These are phyloP conservation scores for Belgica antarctica DNA, from an alignment of 2,888 invertebrate species.

Conservation along the genomic window DNA sequence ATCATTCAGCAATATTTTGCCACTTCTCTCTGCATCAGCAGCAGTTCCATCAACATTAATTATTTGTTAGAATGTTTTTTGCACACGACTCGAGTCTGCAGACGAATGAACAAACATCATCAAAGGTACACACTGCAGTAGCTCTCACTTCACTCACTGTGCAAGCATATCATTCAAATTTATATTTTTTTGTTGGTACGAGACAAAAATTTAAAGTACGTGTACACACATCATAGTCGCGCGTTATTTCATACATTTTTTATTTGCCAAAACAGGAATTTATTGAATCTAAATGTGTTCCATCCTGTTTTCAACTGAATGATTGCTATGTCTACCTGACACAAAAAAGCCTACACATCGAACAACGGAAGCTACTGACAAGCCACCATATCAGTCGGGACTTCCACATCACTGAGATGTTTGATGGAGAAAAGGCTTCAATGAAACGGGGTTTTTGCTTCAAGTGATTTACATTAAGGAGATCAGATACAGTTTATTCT, in stretches of 20 bases:
- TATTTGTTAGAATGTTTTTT: conserved; percentile 25
- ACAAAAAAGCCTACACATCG: not conserved
- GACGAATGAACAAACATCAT: conserved; percentile 1
- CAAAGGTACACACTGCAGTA: not conserved
- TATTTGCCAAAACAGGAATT: not conserved
- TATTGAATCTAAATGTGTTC: not conserved
- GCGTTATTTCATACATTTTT: not conserved
- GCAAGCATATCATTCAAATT: conserved; percentile 26
- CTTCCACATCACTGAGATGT: too few species aligned
- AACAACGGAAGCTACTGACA: not conserved
- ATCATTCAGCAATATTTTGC: conserved; percentile 18
- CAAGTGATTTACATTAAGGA: too few species aligned
- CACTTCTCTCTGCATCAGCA: not conserved
- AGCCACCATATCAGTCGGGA: too few species aligned
- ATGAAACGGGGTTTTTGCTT: too few species aligned
- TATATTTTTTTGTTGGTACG: not conserved
- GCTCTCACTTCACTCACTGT: not conserved
- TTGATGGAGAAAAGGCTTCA: too few species aligned
- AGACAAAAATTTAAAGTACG: conserved; percentile 12
- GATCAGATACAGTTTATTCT: too few species aligned
- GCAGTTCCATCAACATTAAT: conserved; percentile 39
- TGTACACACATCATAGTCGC: conserved; percentile 6
- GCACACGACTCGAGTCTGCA: not conserved
- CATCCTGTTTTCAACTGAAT: too few species aligned
- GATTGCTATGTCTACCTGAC: too few species aligned